Evolutionary conservation across 2,888 invertebrate species (phyloP).

Genomic region (Protophormia terraenovae): DNA sequence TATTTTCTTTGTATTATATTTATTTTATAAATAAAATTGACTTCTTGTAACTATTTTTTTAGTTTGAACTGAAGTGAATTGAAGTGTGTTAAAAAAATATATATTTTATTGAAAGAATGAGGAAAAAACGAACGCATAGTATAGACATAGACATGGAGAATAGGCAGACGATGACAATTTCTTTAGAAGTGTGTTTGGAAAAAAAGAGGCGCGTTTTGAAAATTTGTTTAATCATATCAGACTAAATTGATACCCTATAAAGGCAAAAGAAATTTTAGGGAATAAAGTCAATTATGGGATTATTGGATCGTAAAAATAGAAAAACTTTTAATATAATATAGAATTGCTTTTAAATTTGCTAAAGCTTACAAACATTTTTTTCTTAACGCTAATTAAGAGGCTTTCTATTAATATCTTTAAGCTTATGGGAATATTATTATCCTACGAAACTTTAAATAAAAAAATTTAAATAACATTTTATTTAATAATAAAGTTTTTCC

Average conservation of each 20-base stretch:
- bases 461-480: too few species aligned
- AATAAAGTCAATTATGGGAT: too few species aligned
- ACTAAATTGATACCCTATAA: neutral
- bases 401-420: too few species aligned
- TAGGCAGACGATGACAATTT: constrained; percentile 59
- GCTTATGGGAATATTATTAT: too few species aligned
- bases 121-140: neutral
- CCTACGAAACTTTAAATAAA: too few species aligned
- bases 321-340: too few species aligned
- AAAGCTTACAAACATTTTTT: too few species aligned
- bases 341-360: too few species aligned
- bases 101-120: constrained; percentile 32
- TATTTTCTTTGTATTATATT: constrained; percentile 23
- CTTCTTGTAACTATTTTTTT: constrained; percentile 51
- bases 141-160: constrained; percentile 41
- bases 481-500: too few species aligned
- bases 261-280: neutral
- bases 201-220: neutral
- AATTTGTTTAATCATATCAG: neutral
- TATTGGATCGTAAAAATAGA: too few species aligned
- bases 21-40: constrained; percentile 59
- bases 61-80: constrained; percentile 33
- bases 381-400: too few species aligned
- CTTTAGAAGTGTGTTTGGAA: constrained; percentile 40
- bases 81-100: neutral